Conservation (phyloP, 2,888 invertebrate species). For the Eristalis pertinax region DNA sequence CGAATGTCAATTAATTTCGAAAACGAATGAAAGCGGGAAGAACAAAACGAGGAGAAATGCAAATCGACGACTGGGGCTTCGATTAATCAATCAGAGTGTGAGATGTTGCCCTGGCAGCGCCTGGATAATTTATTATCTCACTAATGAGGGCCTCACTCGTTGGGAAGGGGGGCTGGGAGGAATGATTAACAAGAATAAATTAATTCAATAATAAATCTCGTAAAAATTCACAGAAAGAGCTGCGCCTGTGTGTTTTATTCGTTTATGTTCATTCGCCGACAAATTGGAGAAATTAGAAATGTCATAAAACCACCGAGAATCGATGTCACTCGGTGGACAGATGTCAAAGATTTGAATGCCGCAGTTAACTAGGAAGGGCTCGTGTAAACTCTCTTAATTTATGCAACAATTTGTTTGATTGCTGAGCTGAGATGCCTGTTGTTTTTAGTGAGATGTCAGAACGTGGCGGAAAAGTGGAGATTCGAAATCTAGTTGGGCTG, state of each 20-base stretch:
- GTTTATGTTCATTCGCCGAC: neutral
- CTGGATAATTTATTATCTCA: slow-evolving; percentile 46
- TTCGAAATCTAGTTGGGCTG: neutral
- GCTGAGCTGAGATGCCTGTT: neutral
- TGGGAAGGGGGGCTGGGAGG: neutral
- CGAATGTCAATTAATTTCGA: slow-evolving; percentile 49
- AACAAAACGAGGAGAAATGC: slow-evolving; percentile 17
- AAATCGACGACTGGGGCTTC: slow-evolving; percentile 32
- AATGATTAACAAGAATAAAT: slow-evolving; percentile 28
- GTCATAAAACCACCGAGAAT: neutral
- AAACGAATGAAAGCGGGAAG: neutral
- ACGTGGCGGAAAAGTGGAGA: neutral
- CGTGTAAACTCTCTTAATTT: neutral
- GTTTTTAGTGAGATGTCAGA: neutral
- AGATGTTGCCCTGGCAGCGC: slow-evolving; percentile 15
- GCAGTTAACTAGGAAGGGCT: neutral
- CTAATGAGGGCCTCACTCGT: slow-evolving; percentile 43
- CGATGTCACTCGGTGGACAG: neutral
- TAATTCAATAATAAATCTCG: slow-evolving; percentile 33
- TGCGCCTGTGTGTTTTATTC: neutral
- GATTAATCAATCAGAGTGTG: slow-evolving; percentile 59
- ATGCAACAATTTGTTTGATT: neutral
- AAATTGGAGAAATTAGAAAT: neutral
- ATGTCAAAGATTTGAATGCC: neutral
- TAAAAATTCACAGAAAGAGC: slow-evolving; percentile 1